Evolutionary conservation across 2,797 vertebrate species (phyloP), one percentile per base, ranked within the genome.

Genomic region (Nothura maculosa): DNA sequence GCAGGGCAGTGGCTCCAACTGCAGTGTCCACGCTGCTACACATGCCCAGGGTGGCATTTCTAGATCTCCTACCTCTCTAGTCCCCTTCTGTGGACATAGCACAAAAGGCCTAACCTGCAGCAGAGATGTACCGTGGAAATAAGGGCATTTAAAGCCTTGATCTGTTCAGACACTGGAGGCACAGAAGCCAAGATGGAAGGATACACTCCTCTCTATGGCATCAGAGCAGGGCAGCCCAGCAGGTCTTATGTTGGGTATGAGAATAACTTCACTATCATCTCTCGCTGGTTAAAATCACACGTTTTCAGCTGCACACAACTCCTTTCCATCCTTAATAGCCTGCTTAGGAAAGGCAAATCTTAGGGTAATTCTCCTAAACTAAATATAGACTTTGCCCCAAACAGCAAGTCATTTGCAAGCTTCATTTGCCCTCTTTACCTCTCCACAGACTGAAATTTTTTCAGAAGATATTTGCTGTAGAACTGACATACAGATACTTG

Each of bases 321-420:
- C 69, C 38, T 43, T 40, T 45, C 28, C 57, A 3, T 48, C 32
- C 88, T 22, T 28, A 28, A 12, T 28, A 55, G 78, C 16, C 22
- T n/a, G 5, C 54, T 58, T 34, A 0, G 0, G 9, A 30, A 38
- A 77, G 10, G 7, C 28, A 69, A n/a, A 83, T 11, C 54, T 36
- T 3, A 27, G 0, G 0, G 42, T 28, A 43, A 43, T 1, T 14
- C 54, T 47, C 7, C 0, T 9, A 10, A 58, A 81, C 4, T 1
- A 67, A 54, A 38, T 3, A 18, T 0, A 21, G 3, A 13, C 5
- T 47, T 73, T 50, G 27, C n/a, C 43, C 57, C 80, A 28, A 1
- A 2, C 3, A 38, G 5, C 21, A 30, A 12, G 34, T 8, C 45
- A 28, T n/a, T 14, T 9, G 2, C 50, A 10, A 68, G 12, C 22